phyloP scores from a whole-genome alignment of 1,140 invertebrate genomes.

The Danaus melanippus region DNA sequence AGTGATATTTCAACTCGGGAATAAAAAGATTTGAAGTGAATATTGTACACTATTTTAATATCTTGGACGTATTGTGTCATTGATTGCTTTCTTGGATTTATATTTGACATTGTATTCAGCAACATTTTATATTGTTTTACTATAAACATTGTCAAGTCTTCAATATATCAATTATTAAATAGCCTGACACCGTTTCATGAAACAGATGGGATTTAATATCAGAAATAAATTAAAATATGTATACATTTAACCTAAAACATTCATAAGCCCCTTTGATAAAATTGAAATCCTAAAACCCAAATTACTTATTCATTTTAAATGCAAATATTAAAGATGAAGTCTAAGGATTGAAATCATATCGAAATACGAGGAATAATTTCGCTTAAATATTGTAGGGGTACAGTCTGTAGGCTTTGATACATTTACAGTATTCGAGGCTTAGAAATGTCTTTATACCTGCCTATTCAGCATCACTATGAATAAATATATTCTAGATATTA shows the following conservation, averaged over 20 bases:
- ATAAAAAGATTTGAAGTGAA: constrained; percentile 21
- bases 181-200: background rate
- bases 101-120: no score
- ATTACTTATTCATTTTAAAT: constrained; percentile 12
- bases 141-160: constrained; percentile 9
- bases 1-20: constrained; percentile 48
- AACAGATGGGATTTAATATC: background rate
- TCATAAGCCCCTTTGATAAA: constrained; percentile 2
- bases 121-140: background rate
- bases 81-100: no score
- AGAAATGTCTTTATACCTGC: no score
- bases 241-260: background rate
- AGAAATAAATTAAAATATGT: background rate
- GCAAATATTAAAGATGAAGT: constrained; percentile 7
- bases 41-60: no score
- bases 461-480: no score
- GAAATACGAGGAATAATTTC: constrained; percentile 9
- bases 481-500: background rate
- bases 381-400: constrained; percentile 6
- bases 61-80: no score
- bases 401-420: background rate
- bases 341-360: constrained; percentile 5
- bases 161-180: constrained; percentile 12
- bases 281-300: constrained; percentile 9
- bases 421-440: no score